Base-by-base conservation (phyloP, 2,888 invertebrate genomes). In the Keiferia lycopersicella region DNA sequence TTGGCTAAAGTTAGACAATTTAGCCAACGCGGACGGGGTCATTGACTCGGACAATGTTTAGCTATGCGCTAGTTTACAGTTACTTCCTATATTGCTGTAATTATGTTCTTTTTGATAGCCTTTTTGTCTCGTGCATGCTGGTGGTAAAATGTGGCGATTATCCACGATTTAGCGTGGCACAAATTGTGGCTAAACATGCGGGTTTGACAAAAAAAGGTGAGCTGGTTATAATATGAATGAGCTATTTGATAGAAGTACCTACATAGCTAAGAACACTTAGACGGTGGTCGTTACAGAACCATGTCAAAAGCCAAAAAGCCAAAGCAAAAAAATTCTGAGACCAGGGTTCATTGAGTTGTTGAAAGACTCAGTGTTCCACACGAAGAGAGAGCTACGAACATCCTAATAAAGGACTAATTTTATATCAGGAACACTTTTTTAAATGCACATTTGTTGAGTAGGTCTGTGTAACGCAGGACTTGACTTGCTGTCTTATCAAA, bases 1-100 rank as follows among this genome's bases (percentile, higher is more conserved):
- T 59, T 22, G 22, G 45, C 48, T 12, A 51, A 61, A 61, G 61
- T 61, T 61, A 51, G 50, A 53, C 34, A 65, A 63, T 65, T 64
- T 61, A 53, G 63, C 66, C 53, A 60, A 64, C 61, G 22, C 66
- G 68, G 70, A 70, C 68, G 67, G 61, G 59, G 65, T 68, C 68
- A 48, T 30, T 50, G 70, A 65, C 64, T 64, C 20, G 18, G 26
- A 38, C 64, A 60, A 20, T 64, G 34, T 51, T 53, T 53, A 11
- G 51, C 20, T 22, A 22, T 57, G 39, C 18, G 16, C 59, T 7
- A 14, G 60, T 60, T 60, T 22, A 48, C 60, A 8, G 45, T 48
- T 60, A n/a, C 60, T 60, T 60, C 60, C 60, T 60, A 59, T 60
- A 48, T 22, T 58, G 39, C 20, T 20, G 58, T 39, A 58, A 58